These are phyloP conservation scores for Ictidomys tridecemlineatus DNA, from an alignment of 2,113 vertebrate genomes.

Conservation along the genomic window DNA sequence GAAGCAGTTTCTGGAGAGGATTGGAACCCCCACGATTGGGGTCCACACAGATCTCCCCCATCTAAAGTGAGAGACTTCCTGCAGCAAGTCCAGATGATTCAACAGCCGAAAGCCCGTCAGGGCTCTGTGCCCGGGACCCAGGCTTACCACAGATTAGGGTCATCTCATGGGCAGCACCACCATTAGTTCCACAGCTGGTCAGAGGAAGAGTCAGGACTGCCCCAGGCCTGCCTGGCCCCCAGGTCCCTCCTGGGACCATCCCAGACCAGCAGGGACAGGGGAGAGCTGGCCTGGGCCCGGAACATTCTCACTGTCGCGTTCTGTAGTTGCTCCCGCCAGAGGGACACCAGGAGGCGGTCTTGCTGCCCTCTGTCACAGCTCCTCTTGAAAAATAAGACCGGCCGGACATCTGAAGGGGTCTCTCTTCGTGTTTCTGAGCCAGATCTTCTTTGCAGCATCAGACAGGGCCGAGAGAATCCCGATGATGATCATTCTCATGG, in stretches of 20 bases:
- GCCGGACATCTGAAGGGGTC: not conserved
- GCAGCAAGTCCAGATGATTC: not conserved
- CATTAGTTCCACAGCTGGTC: no score
- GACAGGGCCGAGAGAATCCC: not conserved
- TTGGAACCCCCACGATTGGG: no score
- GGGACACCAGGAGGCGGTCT: no score
- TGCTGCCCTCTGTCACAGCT: not conserved
- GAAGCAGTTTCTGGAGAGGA: not conserved
- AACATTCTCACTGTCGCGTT: not conserved
- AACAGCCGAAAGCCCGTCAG: no score
- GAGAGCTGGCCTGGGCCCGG: not conserved
- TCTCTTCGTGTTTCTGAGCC: not conserved
- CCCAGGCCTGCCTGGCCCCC: not conserved
- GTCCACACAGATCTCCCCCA: not conserved
- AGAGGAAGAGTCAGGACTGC: not conserved
- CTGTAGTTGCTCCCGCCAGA: not conserved
- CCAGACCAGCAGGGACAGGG: fast-evolving
- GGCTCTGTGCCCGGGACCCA: not conserved
- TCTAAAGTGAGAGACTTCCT: not conserved
- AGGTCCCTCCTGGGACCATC: not conserved
- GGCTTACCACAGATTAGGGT: not conserved
- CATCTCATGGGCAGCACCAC: not conserved
- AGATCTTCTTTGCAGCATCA: no score
- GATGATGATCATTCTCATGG: not conserved
- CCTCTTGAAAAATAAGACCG: not conserved